Conservation (phyloP, 2,888 invertebrate genomes). For the Spodoptera littoralis region DNA sequence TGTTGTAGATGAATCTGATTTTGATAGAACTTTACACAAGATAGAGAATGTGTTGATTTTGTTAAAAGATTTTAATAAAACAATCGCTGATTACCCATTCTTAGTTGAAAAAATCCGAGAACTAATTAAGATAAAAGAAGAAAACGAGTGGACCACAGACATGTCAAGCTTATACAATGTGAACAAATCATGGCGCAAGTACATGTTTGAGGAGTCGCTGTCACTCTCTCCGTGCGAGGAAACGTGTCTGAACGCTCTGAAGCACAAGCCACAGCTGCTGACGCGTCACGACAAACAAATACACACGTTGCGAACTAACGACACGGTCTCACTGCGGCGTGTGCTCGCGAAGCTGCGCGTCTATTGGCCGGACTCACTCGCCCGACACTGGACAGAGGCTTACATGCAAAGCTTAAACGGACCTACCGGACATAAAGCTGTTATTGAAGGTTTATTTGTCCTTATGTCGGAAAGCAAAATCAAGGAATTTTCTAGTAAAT, state of each 20-base stretch:
- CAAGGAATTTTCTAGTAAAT: slow-evolving; percentile 61
- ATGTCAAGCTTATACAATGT: slow-evolving; percentile 40
- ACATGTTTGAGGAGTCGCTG: no score
- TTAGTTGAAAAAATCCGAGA: slow-evolving; percentile 64
- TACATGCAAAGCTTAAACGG: slow-evolving; percentile 51
- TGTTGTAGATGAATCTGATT: slow-evolving; percentile 59
- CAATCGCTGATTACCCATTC: slow-evolving; percentile 61
- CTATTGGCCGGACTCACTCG: no score
- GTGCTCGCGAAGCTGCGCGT: no score
- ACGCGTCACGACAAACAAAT: no score
- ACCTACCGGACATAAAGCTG: slow-evolving; percentile 61
- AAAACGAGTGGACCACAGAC: slow-evolving; percentile 57
- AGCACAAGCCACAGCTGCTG: no score
- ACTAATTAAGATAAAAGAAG: slow-evolving; percentile 61
- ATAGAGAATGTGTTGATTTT: slow-evolving; percentile 60
- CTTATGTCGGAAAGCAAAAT: slow-evolving; percentile 65
- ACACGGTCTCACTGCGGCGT: no score
- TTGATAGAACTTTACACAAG: slow-evolving; percentile 48
- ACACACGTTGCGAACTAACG: no score
- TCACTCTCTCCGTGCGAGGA: no score
- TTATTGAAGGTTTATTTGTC: slow-evolving; percentile 63
- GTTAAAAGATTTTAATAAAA: slow-evolving; percentile 70
- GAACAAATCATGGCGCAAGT: no score
- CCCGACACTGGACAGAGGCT: no score
- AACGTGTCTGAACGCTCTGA: no score